These are phyloP conservation scores for Xestia xanthographa DNA, from an alignment of 2,888 invertebrate genomes.

Conservation along the genomic window DNA sequence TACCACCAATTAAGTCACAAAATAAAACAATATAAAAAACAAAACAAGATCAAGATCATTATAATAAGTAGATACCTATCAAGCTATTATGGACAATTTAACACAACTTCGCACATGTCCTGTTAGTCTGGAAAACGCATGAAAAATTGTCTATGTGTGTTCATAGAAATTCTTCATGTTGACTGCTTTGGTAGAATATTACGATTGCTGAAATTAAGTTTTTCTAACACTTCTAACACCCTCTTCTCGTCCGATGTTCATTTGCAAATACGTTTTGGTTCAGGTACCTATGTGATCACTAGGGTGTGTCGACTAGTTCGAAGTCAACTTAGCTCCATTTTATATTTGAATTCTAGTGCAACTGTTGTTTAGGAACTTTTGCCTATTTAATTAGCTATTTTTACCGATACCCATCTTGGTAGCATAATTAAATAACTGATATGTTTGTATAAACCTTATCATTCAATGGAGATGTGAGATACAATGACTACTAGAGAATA, in stretches of 20 bases:
- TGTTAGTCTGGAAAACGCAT: background rate
- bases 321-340: background rate
- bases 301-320: background rate
- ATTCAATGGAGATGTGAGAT: background rate
- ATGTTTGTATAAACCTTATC: background rate
- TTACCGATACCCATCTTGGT: background rate
- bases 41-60: background rate
- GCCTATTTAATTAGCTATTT: background rate
- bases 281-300: background rate
- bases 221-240: background rate
- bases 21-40: too few species aligned
- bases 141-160: background rate
- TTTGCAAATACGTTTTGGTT: background rate
- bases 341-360: background rate
- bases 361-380: background rate
- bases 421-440: background rate
- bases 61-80: background rate
- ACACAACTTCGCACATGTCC: background rate
- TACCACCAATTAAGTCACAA: too few species aligned
- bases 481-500: background rate
- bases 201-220: background rate
- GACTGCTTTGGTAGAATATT: background rate
- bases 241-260: background rate
- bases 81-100: background rate
- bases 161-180: background rate